A percentile compares a stretch with the other conserved stretches of the same genome.
Evolutionary conservation across 1,140 invertebrate genomes (phyloP).

Genomic region (Anastatus disparis): DNA sequence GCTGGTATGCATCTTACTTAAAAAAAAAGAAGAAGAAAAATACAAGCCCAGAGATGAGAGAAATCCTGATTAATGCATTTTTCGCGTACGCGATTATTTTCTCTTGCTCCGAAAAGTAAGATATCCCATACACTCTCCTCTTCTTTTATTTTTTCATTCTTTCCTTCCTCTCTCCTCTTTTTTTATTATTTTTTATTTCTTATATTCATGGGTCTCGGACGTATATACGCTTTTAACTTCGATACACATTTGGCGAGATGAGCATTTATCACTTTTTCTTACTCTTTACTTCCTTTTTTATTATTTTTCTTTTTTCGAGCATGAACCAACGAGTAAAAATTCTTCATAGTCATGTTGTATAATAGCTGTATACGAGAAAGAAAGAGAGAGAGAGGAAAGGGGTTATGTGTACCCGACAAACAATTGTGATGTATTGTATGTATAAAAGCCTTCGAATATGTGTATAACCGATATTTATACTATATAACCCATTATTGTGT

Average conservation of each 20-base stretch:
- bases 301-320: background rate
- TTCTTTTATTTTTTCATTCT: background rate
- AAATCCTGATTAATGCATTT: slow-evolving; percentile 39
- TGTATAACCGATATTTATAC: too few species aligned
- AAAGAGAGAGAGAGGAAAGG: too few species aligned
- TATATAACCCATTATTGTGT: too few species aligned
- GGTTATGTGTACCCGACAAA: too few species aligned
- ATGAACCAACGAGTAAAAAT: background rate
- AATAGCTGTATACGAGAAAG: too few species aligned
- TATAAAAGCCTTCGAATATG: too few species aligned
- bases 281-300: background rate
- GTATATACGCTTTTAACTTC: too few species aligned
- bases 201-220: too few species aligned
- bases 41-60: background rate
- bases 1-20: slow-evolving; percentile 30
- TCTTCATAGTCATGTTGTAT: slow-evolving; percentile 19
- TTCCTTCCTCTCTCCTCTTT: background rate
- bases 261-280: too few species aligned
- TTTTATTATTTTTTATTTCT: too few species aligned
- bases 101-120: background rate
- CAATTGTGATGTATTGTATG: too few species aligned
- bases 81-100: slow-evolving; percentile 28
- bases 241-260: too few species aligned
- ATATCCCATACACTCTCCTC: background rate
- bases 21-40: background rate